Conservation (phyloP, 2,797 vertebrate genomes). For the Thalassophryne amazonica region DNA sequence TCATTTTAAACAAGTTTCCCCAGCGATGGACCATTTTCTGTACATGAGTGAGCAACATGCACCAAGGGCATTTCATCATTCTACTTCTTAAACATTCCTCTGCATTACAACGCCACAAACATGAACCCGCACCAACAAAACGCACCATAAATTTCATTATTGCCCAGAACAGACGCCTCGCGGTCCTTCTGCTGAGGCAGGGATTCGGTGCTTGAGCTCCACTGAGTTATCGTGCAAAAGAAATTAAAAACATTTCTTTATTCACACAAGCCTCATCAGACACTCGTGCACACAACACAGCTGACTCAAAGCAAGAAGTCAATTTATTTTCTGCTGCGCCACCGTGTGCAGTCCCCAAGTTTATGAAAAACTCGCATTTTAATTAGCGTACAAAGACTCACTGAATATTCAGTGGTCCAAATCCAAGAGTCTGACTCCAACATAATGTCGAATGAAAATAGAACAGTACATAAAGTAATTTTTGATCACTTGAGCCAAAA, state of each 20-base stretch:
- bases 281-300: conserved; percentile 45
- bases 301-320: conserved; percentile 72
- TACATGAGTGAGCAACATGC: conserved; percentile 37
- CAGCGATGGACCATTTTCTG: conserved; percentile 50
- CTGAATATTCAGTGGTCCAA: conserved; percentile 74
- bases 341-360: conserved; percentile 62
- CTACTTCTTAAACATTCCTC: conserved; percentile 44
- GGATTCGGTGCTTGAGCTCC: conserved; percentile 33
- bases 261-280: conserved; percentile 48
- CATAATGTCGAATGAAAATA: conserved; percentile 57
- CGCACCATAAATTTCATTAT: conserved; percentile 60
- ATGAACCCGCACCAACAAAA: conserved; percentile 66
- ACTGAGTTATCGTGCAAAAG: conserved; percentile 70
- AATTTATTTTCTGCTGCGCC: conserved; percentile 65
- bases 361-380: conserved; percentile 68
- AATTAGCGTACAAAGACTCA: conserved; percentile 71
- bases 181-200: conserved; percentile 47
- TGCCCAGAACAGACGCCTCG: conserved; percentile 52
- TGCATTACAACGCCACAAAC: conserved; percentile 61
- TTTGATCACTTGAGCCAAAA: conserved; percentile 40
- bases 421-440: conserved; percentile 52
- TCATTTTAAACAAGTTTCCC: not conserved
- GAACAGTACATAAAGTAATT: conserved; percentile 38
- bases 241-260: conserved; percentile 57
- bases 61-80: conserved; percentile 46